A percentile compares a stretch with the other conserved stretches of the same genome.
Evolutionary conservation across 2,888 invertebrate genomes (phyloP).

Genomic region (Acrobasis suavella): DNA sequence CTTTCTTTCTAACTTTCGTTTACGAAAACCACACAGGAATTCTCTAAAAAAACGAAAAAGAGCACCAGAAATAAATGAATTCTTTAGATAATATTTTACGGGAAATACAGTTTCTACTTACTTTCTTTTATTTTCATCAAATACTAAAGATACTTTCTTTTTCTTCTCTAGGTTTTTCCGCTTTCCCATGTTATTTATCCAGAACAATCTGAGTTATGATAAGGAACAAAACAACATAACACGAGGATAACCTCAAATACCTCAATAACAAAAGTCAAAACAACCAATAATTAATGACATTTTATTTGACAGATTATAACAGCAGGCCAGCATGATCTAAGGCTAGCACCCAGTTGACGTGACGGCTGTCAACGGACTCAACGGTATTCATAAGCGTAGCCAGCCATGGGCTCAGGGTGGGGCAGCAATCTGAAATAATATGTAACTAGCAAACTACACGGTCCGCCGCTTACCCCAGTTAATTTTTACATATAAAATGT

Average conservation of each 20-base stretch:
- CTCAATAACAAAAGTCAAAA: too few species aligned
- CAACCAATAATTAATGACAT: not conserved
- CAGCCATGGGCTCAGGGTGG: too few species aligned
- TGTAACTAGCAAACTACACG: too few species aligned
- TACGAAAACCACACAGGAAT: constrained; percentile 90
- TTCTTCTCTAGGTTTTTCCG: constrained; percentile 61
- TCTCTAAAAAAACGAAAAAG: constrained; percentile 80
- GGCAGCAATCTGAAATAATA: too few species aligned
- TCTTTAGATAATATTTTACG: not conserved
- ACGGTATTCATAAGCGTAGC: too few species aligned
- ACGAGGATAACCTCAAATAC: constrained; percentile 5
- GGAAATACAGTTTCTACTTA: constrained; percentile 35
- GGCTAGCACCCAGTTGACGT: too few species aligned
- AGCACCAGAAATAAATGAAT: not conserved
- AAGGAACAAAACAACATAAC: constrained; percentile 9
- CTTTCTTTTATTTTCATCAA: constrained; percentile 74
- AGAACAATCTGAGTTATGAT: not conserved
- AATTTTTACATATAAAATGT: too few species aligned
- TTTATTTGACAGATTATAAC: not conserved
- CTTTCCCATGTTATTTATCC: constrained; percentile 49
- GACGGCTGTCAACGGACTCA: too few species aligned
- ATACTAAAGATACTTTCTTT: constrained; percentile 67
- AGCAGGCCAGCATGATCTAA: too few species aligned
- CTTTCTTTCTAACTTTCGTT: constrained; percentile 89
- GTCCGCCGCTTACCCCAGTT: too few species aligned